Evolutionary conservation across 2,113 vertebrate species (phyloP), one percentile per base, ranked within the genome.

Genomic region (Tyto alba): DNA sequence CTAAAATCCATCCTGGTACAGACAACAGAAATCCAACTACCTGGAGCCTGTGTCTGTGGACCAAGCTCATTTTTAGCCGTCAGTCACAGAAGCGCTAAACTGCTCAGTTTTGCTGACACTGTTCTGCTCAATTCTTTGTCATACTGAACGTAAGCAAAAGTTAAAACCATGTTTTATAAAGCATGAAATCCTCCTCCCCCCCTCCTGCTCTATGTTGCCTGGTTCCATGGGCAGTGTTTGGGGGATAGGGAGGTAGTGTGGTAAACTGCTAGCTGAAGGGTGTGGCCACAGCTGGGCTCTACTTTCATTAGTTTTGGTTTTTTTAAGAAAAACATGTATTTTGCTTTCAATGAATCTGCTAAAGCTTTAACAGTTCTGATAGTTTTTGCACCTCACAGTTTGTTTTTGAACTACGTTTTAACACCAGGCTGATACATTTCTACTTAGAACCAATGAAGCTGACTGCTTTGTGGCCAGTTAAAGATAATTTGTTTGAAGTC

Each of bases 1-100:
- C 98, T 41, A 98, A 98, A 92, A 98, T 90, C 52, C 98, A 96
- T 77, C 98, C 97, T 30, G 97, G 93, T 16, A 98, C 94, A 11
- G 98, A 97, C 66, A 98, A 78, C 71, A 98, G 98, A 32, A 98
- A 93, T 2, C 98, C 98, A 12, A 69, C 95, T 64, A 75, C 56
- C 34, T 95, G 88, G 8, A 88, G 82, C 75, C 48, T 76, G 3
- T 45, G 97, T 94, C 96, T 98, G 93, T 98, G 98, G 23, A 34
- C 76, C 26, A 74, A 69, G 40, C 90, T 95, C 88, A 90, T 93
- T 67, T 50, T 88, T 50, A 64, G 23, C 34, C 43, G 48, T 52
- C 60, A 45, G 48, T 52, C 60, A 79, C 20, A 79, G 14, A 64
- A 75, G 63, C 11, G 2, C 38, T 23, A 50, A 80, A 32, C 69